Evolutionary conservation across 2,113 vertebrate species (phyloP).

Genomic region (Pterophyllum scalare): DNA sequence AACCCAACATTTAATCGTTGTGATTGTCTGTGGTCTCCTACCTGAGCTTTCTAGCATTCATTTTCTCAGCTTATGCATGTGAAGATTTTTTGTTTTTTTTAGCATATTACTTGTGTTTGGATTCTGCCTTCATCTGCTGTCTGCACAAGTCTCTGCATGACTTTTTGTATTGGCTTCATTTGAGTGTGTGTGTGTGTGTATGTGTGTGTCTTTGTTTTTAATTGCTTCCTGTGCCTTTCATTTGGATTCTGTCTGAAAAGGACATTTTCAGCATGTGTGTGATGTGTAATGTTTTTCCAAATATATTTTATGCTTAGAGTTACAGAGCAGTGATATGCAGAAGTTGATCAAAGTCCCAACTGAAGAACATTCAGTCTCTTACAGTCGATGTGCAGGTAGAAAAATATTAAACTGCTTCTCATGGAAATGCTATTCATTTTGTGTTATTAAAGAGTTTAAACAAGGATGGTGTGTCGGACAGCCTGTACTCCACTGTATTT

Average conservation of each 20-base stretch:
- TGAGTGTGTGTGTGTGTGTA: background rate
- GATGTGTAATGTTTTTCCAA: background rate
- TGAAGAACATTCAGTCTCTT: slow-evolving; percentile 2
- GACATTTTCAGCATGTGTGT: background rate
- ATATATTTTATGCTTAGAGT: slow-evolving; percentile 54
- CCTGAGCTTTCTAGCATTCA: background rate
- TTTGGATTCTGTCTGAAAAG: background rate
- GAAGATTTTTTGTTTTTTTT: background rate
- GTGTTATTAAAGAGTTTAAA: background rate
- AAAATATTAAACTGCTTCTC: background rate
- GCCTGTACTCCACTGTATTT: background rate
- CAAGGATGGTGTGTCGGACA: background rate
- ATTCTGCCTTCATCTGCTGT: background rate
- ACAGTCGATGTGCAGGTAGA: slow-evolving; percentile 70
- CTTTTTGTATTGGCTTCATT: background rate
- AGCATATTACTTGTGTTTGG: background rate
- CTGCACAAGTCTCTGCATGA: background rate
- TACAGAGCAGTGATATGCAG: slow-evolving; percentile 44
- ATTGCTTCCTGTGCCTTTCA: background rate
- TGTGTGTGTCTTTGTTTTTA: background rate
- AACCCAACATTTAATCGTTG: background rate
- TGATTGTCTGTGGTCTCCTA: background rate
- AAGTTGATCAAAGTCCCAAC: background rate
- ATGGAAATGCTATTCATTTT: background rate
- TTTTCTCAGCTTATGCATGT: background rate